Percentiles rank a stretch among this genome's conserved stretches.
Evolutionary conservation across 1,140 invertebrate species (phyloP).

Genomic region (Rhagoletis zephyria): DNA sequence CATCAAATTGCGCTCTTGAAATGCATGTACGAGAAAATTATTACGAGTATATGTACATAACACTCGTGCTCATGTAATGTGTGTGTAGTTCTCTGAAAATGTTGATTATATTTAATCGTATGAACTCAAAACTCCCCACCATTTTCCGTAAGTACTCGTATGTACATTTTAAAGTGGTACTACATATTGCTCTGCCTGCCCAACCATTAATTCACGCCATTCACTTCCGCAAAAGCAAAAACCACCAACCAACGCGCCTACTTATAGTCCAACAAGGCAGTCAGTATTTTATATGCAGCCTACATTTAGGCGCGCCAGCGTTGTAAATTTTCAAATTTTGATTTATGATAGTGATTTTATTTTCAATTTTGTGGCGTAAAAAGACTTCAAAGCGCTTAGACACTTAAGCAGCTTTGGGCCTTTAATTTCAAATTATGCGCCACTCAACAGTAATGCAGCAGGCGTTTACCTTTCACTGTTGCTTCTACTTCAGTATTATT

Average conservation of each 20-base stretch:
- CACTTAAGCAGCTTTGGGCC: constrained; percentile 42
- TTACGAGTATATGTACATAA: not conserved
- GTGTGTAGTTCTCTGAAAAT: not conserved
- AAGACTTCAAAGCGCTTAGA: constrained; percentile 2
- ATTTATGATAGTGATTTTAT: constrained; percentile 23
- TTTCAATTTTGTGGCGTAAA: not conserved
- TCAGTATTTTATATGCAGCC: not conserved
- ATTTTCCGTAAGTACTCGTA: too few species aligned
- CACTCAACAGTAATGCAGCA: constrained; percentile 32
- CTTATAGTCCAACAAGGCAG: not conserved
- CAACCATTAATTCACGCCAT: constrained; percentile 23
- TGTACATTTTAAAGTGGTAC: not conserved
- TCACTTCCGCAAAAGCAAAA: not conserved
- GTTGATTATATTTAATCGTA: not conserved
- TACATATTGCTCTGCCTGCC: not conserved
- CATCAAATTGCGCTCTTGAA: constrained; percentile 19
- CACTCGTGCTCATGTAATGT: not conserved
- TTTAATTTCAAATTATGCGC: constrained; percentile 43
- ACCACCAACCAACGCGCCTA: not conserved
- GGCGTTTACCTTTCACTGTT: not conserved
- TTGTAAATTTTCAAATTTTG: constrained; percentile 39
- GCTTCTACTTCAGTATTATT: too few species aligned
- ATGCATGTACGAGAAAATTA: not conserved
- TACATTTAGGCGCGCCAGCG: constrained; percentile 19
- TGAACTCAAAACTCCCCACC: not conserved